Base-by-base conservation (phyloP, 2,113 vertebrate genomes). In the Gobius niger region DNA sequence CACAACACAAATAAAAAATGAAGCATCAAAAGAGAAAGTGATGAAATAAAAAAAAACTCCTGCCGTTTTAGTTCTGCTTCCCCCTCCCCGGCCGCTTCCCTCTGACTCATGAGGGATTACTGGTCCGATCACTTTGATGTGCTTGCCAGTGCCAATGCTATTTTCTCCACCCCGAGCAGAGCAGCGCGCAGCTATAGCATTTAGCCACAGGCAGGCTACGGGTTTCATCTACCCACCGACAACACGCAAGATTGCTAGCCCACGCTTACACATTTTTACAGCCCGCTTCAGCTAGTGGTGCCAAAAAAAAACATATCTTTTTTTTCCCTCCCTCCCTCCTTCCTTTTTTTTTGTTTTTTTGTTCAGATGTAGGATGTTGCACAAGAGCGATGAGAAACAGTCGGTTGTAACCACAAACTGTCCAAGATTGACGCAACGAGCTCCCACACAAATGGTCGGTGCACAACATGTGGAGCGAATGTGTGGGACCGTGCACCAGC, bases 101-200 rank as follows among this genome's bases (percentile, higher is more conserved):
- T 87, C 75, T 90, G 87, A 91, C 89, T 91, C 90, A 90, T 76
- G 76, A 86, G 88, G 87, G 88, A 90, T 90, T 91, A 90, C 80
- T 86, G 72, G 76, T 87, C 85, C 88, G 82, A 89, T 85, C 77
- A 83, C 89, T 91, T 89, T 90, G 82, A 90, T 91, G 82, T 88
- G 69, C 78, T 83, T 76, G 72, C 68, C 19, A 42, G 75, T 79
- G 81, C 78, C 81, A 85, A 70, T 83, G 83, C 83, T 86, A 82
- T 91, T 90, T 91, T 87, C 75, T 88, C 78, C 68, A 56, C 60
- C 65, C 63, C 1, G 52, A 53, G 68, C 59, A 19, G 14, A 85
- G 62, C 57, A 53, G 57, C 44, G 18, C 59, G 72, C 79, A 85
- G 75, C 49, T 63, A 34, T 34, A 67, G 74, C 74, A 69, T 76